Percentiles rank a stretch among this genome's conserved stretches.
Evolutionary conservation across 2,113 vertebrate species (phyloP).

Genomic region (Strix uralensis): DNA sequence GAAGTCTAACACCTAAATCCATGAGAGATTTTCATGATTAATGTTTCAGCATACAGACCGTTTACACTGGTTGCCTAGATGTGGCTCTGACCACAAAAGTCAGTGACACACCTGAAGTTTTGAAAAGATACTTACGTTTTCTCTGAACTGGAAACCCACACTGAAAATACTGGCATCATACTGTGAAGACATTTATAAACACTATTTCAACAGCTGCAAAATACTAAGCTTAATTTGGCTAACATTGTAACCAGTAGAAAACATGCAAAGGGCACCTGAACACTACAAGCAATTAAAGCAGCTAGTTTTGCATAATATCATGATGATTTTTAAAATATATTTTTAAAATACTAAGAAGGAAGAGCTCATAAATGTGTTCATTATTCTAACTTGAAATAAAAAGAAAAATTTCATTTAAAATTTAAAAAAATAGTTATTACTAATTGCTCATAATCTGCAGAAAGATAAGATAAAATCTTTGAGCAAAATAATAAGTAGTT

Average conservation of each 20-base stretch:
- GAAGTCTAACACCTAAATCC: background rate
- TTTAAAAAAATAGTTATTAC: background rate
- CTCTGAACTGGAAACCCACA: background rate
- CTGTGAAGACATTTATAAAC: background rate
- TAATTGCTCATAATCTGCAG: background rate
- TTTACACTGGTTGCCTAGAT: background rate
- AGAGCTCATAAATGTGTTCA: background rate
- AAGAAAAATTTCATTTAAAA: background rate
- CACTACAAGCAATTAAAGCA: background rate
- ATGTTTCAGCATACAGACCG: background rate
- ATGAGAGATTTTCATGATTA: background rate
- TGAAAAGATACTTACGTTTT: background rate
- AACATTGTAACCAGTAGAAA: background rate
- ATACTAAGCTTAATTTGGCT: background rate
- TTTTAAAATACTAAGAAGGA: background rate
- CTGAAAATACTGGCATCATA: background rate
- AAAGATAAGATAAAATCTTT: background rate
- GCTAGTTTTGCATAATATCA: background rate
- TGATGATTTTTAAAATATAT: background rate
- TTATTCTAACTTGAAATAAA: background rate
- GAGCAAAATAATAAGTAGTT: background rate
- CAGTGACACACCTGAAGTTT: background rate
- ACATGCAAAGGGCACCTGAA: background rate
- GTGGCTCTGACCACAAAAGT: background rate
- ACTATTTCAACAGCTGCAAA: background rate